Conservation (phyloP, 2,797 vertebrate species). For the Pseudochromis fuscus region DNA sequence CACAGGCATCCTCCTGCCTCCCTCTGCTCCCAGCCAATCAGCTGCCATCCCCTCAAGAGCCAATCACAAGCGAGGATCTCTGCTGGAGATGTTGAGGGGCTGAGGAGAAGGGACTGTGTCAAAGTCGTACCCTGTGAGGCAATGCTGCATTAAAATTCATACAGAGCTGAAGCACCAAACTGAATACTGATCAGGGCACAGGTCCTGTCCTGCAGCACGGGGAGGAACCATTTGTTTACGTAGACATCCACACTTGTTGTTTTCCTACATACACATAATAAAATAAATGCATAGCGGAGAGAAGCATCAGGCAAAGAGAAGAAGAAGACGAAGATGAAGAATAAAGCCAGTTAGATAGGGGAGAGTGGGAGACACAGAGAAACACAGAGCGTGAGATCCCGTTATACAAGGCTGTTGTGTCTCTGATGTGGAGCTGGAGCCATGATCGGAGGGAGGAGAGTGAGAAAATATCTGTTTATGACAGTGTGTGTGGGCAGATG, state of each 20-base stretch:
- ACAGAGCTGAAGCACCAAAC: constrained; percentile 33
- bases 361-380: constrained; percentile 56
- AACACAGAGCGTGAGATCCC: constrained; percentile 56
- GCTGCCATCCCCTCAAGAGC: constrained; percentile 26
- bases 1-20: constrained; percentile 37
- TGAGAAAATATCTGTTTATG: constrained; percentile 75
- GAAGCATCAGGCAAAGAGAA: constrained; percentile 11
- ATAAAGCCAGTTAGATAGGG: constrained; percentile 40
- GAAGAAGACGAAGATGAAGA: constrained; percentile 26
- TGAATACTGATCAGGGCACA: constrained; percentile 69
- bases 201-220: constrained; percentile 46
- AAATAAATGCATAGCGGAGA: constrained; percentile 28
- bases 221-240: constrained; percentile 15
- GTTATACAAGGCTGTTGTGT: constrained; percentile 73
- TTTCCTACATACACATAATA: constrained; percentile 33
- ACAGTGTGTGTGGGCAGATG: constrained; percentile 69
- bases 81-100: constrained; percentile 45
- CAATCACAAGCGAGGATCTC: constrained; percentile 52
- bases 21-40: constrained; percentile 45
- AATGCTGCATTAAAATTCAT: constrained; percentile 76
- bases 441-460: constrained; percentile 54
- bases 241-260: constrained; percentile 3
- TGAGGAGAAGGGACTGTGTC: constrained; percentile 63
- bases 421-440: constrained; percentile 72
- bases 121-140: constrained; percentile 69